Conservation (phyloP, 37 sponge, comb jelly and placozoan species). For the Cladorhizidae sp. region DNA sequence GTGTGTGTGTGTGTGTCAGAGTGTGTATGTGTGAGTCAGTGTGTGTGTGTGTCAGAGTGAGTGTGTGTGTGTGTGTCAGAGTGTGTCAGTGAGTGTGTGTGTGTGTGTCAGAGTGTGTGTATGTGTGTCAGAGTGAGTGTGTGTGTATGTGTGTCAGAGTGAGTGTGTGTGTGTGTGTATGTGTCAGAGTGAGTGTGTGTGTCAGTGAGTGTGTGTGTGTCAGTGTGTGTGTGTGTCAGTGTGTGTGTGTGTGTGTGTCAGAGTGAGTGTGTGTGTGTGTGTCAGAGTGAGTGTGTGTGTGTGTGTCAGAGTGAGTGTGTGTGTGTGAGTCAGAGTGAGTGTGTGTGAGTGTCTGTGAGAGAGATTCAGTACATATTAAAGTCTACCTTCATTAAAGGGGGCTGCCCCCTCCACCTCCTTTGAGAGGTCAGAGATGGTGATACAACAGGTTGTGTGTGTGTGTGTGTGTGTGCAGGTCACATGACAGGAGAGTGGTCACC, state of each 20-base stretch:
- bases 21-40: constrained; percentile 24
- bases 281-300: constrained; percentile 8
- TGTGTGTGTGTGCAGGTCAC: neutral
- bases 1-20: constrained; percentile 19
- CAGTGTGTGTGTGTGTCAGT: neutral
- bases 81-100: constrained; percentile 47
- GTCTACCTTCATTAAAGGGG: too few relatives aligned
- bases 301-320: neutral
- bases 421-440: too few relatives aligned
- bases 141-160: constrained; percentile 22
- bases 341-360: neutral
- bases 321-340: neutral
- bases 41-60: constrained; percentile 39
- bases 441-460: too few relatives aligned
- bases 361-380: too few relatives aligned
- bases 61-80: constrained; percentile 45
- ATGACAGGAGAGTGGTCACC: neutral
- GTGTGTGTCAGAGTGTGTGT: neutral
- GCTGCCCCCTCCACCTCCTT: too few relatives aligned
- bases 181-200: neutral
- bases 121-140: constrained; percentile 23
- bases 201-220: too few relatives aligned
- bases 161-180: neutral
- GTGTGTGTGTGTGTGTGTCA: constrained; percentile 5
- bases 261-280: constrained; percentile 18